A percentile compares a stretch with the other conserved stretches of the same genome.
These are phyloP conservation scores for Mesopsocus fuscifrons DNA, from an alignment of 2,888 invertebrate species.

Conservation along the genomic window DNA sequence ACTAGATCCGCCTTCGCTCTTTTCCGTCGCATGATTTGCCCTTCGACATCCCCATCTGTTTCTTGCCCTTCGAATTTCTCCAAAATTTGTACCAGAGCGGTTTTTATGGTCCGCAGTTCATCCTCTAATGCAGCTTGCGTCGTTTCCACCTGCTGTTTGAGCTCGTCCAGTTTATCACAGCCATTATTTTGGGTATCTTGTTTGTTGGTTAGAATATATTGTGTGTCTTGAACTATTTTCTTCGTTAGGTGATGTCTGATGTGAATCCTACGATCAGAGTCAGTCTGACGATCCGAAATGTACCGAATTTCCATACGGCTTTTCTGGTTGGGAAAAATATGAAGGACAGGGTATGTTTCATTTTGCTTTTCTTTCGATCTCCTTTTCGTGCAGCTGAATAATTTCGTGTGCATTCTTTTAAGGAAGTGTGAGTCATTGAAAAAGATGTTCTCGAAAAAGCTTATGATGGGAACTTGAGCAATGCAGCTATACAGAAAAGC, in stretches of 20 bases:
- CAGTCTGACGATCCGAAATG: neutral
- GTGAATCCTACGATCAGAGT: neutral
- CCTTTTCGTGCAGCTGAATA: neutral
- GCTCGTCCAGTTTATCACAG: neutral
- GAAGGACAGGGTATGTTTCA: neutral
- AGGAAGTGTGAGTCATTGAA: neutral
- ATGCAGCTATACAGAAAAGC: conserved; percentile 62
- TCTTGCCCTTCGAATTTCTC: too few species aligned
- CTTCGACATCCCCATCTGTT: too few species aligned
- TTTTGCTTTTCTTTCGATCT: neutral
- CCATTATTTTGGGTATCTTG: neutral
- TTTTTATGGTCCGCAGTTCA: too few species aligned
- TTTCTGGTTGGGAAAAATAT: neutral
- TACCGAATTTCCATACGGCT: neutral
- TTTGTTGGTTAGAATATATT: neutral
- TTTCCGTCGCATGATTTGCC: too few species aligned
- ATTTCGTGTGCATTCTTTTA: too few species aligned
- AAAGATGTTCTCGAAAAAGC: conserved; percentile 48
- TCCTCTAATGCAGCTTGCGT: neutral
- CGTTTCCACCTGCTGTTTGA: neutral
- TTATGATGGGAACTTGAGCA: conserved; percentile 46
- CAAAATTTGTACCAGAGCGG: too few species aligned
- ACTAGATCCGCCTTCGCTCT: too few species aligned
- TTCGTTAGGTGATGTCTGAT: neutral
- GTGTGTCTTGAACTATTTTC: neutral